A percentile compares a stretch with the other conserved stretches of the same genome.
These are phyloP conservation scores for Castor canadensis DNA, from an alignment of 2,113 vertebrate species.

Conservation along the genomic window DNA sequence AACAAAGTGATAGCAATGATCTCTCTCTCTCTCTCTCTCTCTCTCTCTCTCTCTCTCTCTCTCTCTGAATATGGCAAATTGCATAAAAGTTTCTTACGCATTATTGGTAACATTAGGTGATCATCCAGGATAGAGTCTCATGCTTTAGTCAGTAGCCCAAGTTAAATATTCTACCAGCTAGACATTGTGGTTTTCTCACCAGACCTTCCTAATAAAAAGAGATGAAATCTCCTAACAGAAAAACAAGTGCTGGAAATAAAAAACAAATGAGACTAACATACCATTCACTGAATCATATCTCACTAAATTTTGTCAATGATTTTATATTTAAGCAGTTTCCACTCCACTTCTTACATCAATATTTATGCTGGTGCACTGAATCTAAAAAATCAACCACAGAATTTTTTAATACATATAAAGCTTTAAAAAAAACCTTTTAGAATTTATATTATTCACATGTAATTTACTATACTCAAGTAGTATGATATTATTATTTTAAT, in stretches of 20 bases:
- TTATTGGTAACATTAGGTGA: background rate
- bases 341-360: background rate
- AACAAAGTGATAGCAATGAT: background rate
- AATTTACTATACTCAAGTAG: background rate
- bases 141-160: background rate
- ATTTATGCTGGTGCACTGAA: background rate
- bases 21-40: background rate
- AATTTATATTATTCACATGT: background rate
- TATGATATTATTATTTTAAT: background rate
- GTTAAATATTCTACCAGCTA: background rate
- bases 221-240: background rate
- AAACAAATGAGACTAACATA: background rate
- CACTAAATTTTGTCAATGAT: background rate
- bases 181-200: background rate
- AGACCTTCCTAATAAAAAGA: background rate
- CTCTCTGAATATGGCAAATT: background rate
- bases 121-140: background rate
- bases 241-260: background rate
- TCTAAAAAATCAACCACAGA: background rate
- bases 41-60: background rate
- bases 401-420: background rate
- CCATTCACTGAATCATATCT: background rate
- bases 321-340: background rate
- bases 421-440: background rate
- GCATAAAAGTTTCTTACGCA: background rate